These are phyloP conservation scores for Falco punctatus DNA, from an alignment of 2,113 vertebrate species.

Conservation along the genomic window DNA sequence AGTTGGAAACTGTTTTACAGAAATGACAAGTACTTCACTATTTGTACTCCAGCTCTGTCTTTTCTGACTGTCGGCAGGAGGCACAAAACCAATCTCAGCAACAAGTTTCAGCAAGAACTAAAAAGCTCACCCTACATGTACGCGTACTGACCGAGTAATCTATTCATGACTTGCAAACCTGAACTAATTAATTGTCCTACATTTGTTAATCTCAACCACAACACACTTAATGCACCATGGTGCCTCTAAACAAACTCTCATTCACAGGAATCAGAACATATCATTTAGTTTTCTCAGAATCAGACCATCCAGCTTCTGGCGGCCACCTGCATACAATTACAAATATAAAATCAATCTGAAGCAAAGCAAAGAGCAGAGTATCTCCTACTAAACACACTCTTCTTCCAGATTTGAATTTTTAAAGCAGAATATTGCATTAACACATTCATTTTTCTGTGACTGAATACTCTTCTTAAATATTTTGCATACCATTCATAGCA, in stretches of 20 bases:
- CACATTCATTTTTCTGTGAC: not conserved
- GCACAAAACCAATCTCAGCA: not conserved
- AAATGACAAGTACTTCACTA: slow-evolving; percentile 20
- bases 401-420: not conserved
- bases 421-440: not conserved
- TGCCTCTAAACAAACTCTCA: not conserved
- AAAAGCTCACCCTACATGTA: not conserved
- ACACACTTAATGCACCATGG: not conserved
- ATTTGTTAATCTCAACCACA: not conserved
- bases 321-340: not conserved
- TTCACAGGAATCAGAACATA: not conserved
- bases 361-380: not conserved
- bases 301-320: not conserved
- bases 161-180: not conserved
- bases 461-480: not conserved
- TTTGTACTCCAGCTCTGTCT: not conserved
- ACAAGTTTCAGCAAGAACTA: not conserved
- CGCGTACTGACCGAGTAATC: not conserved
- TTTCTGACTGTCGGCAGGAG: not conserved
- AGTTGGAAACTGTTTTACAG: slow-evolving; percentile 4
- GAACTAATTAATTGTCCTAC: slow-evolving; percentile 31
- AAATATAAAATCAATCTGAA: not conserved
- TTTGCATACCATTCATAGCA: not conserved
- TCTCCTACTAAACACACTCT: not conserved
- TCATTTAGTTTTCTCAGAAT: not conserved